Conservation (phyloP, 2,888 invertebrate species). For the Scaptomyza cyrtandrae region DNA sequence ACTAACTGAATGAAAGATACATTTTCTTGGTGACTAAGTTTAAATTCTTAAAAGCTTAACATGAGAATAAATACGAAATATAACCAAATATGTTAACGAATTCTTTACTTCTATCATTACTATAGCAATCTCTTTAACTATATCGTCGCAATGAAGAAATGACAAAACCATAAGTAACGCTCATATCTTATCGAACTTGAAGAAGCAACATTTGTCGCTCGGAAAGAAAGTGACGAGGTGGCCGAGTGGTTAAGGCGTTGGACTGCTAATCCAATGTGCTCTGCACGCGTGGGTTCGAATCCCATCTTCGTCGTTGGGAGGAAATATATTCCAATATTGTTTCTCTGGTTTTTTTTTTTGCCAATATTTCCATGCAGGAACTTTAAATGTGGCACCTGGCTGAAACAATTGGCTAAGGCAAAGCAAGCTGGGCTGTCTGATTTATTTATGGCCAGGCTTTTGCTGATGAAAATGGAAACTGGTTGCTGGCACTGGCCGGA, state of each 20-base stretch:
- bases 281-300: constrained; percentile 94
- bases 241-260: constrained; percentile 94
- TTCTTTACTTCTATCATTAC: too few species aligned
- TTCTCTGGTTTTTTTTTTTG: neutral
- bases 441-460: constrained; percentile 24
- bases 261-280: constrained; percentile 94
- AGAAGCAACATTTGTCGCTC: neutral
- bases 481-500: constrained; percentile 16
- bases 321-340: neutral
- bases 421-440: neutral
- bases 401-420: constrained; percentile 2
- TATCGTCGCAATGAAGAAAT: too few species aligned
- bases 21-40: too few species aligned
- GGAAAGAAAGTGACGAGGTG: constrained; percentile 87
- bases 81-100: too few species aligned
- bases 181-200: constrained; percentile 2
- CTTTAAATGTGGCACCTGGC: constrained; percentile 38
- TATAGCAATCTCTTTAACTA: too few species aligned
- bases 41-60: too few species aligned
- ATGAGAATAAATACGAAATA: too few species aligned
- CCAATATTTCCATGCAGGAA: neutral
- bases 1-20: too few species aligned
- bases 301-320: constrained; percentile 89
- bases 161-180: neutral
- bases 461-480: constrained; percentile 54